Percentiles rank a stretch among this genome's conserved stretches.
Evolutionary conservation across 1,140 invertebrate species (phyloP).

Genomic region (Drosophila elegans): DNA sequence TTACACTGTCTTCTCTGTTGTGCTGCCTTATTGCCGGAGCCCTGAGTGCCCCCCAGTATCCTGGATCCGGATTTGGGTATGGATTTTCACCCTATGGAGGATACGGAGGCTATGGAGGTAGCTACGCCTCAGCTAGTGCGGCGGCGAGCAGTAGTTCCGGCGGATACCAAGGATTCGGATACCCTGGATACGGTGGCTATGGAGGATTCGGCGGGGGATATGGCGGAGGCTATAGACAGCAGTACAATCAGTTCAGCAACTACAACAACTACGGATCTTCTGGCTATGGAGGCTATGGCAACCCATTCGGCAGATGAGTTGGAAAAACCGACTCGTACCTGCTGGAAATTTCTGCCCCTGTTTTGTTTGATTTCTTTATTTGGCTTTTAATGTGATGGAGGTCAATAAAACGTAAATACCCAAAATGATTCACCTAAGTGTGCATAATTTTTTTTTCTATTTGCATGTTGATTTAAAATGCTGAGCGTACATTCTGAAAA

Average conservation of each 20-base stretch:
- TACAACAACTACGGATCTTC: slow-evolving; percentile 56
- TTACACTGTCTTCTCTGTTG: slow-evolving; percentile 23
- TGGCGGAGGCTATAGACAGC: slow-evolving; percentile 60
- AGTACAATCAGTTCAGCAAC: slow-evolving; percentile 59
- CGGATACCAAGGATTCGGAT: slow-evolving; percentile 47
- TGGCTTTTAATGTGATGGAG: slow-evolving; percentile 64
- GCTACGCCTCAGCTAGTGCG: slow-evolving; percentile 46
- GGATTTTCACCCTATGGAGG: slow-evolving; percentile 59
- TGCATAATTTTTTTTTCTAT: slow-evolving; percentile 34
- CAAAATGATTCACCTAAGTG: slow-evolving; percentile 61
- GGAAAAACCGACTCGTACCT: slow-evolving; percentile 17
- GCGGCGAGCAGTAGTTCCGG: slow-evolving; percentile 58
- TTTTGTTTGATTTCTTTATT: slow-evolving; percentile 71
- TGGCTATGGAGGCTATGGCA: slow-evolving; percentile 44
- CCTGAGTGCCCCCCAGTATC: slow-evolving; percentile 50
- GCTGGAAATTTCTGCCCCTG: slow-evolving; percentile 61
- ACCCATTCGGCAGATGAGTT: slow-evolving; percentile 62
- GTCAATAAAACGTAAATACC: slow-evolving; percentile 79
- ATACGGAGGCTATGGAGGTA: slow-evolving; percentile 53
- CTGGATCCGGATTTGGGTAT: slow-evolving; percentile 49
- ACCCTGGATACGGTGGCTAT: slow-evolving; percentile 46
- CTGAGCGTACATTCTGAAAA: slow-evolving; percentile 3
- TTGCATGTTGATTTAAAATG: slow-evolving; percentile 1
- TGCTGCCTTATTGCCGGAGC: slow-evolving; percentile 22
- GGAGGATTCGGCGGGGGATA: slow-evolving; percentile 48